Conservation (phyloP, 2,888 invertebrate species). For the Dryobota labecula region DNA sequence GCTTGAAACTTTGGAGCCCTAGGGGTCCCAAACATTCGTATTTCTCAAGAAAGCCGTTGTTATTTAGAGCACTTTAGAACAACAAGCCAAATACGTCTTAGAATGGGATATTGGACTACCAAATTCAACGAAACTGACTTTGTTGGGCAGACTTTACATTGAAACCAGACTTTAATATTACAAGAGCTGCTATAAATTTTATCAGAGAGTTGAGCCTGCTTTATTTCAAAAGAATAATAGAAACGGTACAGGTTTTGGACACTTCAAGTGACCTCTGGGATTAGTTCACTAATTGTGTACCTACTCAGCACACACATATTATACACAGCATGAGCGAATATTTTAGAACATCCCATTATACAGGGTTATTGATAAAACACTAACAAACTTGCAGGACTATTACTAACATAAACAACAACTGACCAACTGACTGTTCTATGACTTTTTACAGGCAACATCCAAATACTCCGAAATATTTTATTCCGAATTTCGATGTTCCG, state of each 20-base stretch:
- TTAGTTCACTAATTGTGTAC: not conserved
- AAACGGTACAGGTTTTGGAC: not conserved
- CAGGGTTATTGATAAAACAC: too few relatives aligned
- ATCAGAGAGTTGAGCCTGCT: slow-evolving; percentile 7
- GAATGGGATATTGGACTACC: slow-evolving; percentile 49
- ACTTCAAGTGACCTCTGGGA: not conserved
- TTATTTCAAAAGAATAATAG: slow-evolving; percentile 31
- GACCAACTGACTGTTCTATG: too few relatives aligned
- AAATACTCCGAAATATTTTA: too few relatives aligned
- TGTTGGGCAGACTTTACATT: slow-evolving; percentile 32
- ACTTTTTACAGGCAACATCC: too few relatives aligned
- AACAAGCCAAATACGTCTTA: slow-evolving; percentile 52
- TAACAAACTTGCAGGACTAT: too few relatives aligned
- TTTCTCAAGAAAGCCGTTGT: slow-evolving; percentile 59
- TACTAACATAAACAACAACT: too few relatives aligned
- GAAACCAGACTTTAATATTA: slow-evolving; percentile 28
- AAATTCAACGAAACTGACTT: slow-evolving; percentile 45
- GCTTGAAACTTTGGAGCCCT: slow-evolving; percentile 65
- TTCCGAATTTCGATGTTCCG: too few relatives aligned
- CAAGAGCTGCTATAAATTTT: slow-evolving; percentile 21
- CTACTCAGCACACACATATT: not conserved
- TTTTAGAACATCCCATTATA: not conserved
- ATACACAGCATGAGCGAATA: not conserved
- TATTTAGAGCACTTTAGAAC: slow-evolving; percentile 61
- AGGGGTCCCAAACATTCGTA: slow-evolving; percentile 59